Base-by-base conservation (phyloP, 2,113 vertebrate species). In the Clarias batrachus region DNA sequence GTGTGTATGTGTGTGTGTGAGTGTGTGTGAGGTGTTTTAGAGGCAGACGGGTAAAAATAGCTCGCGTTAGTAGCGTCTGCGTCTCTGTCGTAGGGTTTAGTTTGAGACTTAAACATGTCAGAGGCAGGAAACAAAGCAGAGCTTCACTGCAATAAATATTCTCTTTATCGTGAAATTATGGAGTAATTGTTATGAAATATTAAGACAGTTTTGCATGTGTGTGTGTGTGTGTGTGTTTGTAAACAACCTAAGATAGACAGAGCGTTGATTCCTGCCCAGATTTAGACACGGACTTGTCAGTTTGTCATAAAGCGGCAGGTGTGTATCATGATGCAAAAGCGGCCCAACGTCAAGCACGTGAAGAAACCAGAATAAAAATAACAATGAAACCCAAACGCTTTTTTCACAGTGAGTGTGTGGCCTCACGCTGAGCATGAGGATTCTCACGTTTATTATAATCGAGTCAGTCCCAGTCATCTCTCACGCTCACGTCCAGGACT, bases 21-120 rank as follows among this genome's bases (percentile, higher is more conserved):
- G 7, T 48, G 48, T 79, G 85, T 33, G 48, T 41, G 30, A 88
- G 71, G 48, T 41, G 90, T 90, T 59, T 87, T 76, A 57, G 78
- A 91, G 85, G 85, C 84, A 59, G 57, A 23, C 54, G 3, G 37
- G 76, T 83, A 90, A 88, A 91, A 91, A 91, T 74, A 74, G 89
- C 84, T 86, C 56, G 13, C 74, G 41, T 71, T 87, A 74, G 66
- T 41, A 88, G 73, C 79, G 23, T 83, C 83, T 87, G 82, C 27
- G 85, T 88, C 87, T 87, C 87, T 65, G 89, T 89, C 89, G 21
- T 62, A 13, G 14, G 56, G 48, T 89, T 87, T 87, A 88, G 54
- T 83, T 90, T 87, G 66, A 62, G 56, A 86, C 87, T 52, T 68
- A 81, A 81, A 66, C 48, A 85, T 88, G 87, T 87, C 87, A 87